Evolutionary conservation across 2,113 vertebrate genomes (phyloP).

Genomic region (Gopherus evgoodei): DNA sequence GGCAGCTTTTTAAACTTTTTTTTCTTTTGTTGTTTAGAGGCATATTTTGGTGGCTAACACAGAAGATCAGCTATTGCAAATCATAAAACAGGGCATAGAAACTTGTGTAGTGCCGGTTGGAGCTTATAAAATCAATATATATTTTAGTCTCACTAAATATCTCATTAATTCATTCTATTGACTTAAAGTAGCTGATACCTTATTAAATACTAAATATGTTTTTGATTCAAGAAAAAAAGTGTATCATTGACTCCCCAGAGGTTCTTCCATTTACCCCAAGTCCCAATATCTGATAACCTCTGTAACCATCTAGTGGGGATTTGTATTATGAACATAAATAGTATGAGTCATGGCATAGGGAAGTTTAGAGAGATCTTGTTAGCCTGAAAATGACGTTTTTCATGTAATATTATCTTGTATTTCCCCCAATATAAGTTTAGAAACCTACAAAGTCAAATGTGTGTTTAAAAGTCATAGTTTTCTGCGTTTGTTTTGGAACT

Average conservation of each 20-base stretch:
- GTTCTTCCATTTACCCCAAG: not conserved
- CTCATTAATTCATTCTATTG: not conserved
- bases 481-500: slow-evolving; percentile 11
- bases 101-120: not conserved
- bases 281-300: not conserved
- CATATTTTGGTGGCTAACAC: not conserved
- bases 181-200: not conserved
- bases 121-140: slow-evolving; percentile 2
- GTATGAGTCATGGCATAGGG: not conserved
- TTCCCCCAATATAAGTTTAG: not conserved
- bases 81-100: slow-evolving; percentile 30
- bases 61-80: not conserved
- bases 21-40: slow-evolving; percentile 14
- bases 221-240: slow-evolving; percentile 17
- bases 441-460: not conserved
- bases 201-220: slow-evolving; percentile 10
- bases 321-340: not conserved
- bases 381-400: not conserved
- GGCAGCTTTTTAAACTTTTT: not conserved
- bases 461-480: slow-evolving; percentile 1
- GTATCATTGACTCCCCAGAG: not conserved
- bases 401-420: too few relatives aligned
- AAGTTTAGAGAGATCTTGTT: not conserved
- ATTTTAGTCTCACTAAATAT: slow-evolving; percentile 1
- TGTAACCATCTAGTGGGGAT: not conserved